Conservation (phyloP, 1,140 invertebrate species). For the Physella acuta region DNA sequence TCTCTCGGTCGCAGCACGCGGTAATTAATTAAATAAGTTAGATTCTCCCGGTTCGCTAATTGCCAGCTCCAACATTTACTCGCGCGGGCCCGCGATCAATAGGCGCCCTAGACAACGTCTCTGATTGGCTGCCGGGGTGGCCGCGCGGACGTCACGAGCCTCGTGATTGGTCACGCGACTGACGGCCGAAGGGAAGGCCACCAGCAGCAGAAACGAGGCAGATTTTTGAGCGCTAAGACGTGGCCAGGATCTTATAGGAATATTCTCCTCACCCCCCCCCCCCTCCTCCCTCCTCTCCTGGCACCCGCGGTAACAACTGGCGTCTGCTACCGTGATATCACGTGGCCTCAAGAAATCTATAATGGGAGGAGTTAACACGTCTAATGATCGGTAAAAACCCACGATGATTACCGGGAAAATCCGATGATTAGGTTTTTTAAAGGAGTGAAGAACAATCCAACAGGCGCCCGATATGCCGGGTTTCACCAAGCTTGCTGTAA, state of each 20-base stretch:
- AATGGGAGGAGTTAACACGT: constrained; percentile 4
- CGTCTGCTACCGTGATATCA: constrained; percentile 8
- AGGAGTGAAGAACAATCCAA: too few species aligned
- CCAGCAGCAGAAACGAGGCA: not conserved
- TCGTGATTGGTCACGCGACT: constrained; percentile 6
- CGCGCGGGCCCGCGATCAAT: constrained; percentile 8
- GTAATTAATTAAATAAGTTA: constrained; percentile 21
- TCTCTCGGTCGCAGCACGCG: not conserved
- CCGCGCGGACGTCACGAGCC: constrained; percentile 1
- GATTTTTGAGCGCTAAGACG: constrained; percentile 11
- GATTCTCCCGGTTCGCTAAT: constrained; percentile 7
- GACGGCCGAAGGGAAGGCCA: not conserved
- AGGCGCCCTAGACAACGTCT: not conserved
- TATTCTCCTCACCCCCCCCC: too few species aligned
- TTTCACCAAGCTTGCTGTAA: too few species aligned
- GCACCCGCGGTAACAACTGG: not conserved
- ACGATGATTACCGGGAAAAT: too few species aligned
- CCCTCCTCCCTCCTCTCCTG: constrained; percentile 1
- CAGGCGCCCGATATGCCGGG: too few species aligned
- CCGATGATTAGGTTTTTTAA: too few species aligned
- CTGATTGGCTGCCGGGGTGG: not conserved
- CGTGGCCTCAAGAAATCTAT: not conserved
- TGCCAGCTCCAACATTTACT: constrained; percentile 16
- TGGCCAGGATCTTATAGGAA: too few species aligned
- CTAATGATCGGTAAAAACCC: too few species aligned